Conservation (phyloP, 2,797 vertebrate species). For the Botia almorhae region DNA sequence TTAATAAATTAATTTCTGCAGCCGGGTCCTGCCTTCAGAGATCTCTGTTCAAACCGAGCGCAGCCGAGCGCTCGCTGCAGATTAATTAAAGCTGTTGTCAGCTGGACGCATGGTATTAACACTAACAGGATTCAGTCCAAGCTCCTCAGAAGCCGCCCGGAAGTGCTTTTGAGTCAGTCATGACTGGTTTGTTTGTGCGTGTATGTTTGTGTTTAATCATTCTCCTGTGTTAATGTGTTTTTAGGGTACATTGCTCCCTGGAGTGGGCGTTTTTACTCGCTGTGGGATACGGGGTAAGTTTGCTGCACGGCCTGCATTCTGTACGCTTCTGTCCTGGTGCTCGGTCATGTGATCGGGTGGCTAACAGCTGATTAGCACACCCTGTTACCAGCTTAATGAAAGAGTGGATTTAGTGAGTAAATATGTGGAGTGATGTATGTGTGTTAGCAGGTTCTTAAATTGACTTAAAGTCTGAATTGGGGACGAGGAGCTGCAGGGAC, state of each 20-base stretch:
- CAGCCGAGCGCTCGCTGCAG: slow-evolving; percentile 46
- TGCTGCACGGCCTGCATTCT: background rate
- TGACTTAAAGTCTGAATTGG: background rate
- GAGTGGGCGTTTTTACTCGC: slow-evolving; percentile 98
- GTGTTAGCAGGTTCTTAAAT: background rate
- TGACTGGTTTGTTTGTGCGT: slow-evolving; percentile 1
- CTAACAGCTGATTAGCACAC: slow-evolving; percentile 31
- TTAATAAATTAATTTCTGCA: too few species aligned
- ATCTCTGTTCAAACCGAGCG: slow-evolving; percentile 46
- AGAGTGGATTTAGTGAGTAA: slow-evolving; percentile 4
- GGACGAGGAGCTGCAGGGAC: too few species aligned
- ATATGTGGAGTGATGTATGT: background rate
- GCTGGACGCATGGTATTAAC: slow-evolving; percentile 37
- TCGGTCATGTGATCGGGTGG: background rate
- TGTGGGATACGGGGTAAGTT: slow-evolving; percentile 98
- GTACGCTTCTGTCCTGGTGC: background rate
- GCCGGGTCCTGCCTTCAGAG: too few species aligned
- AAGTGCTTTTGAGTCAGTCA: slow-evolving; percentile 33
- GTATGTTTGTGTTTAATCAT: slow-evolving; percentile 44
- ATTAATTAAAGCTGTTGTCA: slow-evolving; percentile 49
- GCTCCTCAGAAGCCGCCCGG: slow-evolving; percentile 24
- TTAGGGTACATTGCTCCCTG: slow-evolving; percentile 95
- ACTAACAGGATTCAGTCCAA: slow-evolving; percentile 48
- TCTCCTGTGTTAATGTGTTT: slow-evolving; percentile 52
- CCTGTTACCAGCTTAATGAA: slow-evolving; percentile 2